phyloP scores from a whole-genome alignment of 2,888 invertebrate species.

The Arrhopalites spinosus region DNA sequence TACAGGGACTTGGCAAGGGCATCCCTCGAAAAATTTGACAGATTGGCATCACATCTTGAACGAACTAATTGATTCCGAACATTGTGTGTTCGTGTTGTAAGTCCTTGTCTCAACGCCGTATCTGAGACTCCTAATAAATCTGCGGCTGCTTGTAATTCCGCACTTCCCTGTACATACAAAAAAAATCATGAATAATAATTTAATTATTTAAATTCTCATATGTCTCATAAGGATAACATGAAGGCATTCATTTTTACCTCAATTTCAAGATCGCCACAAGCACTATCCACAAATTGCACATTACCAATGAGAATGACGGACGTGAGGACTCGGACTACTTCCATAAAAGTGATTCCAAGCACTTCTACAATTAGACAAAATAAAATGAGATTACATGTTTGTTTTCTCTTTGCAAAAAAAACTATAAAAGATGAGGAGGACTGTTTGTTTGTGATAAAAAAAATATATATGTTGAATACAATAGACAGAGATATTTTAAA shows the following conservation, averaged over 20 bases:
- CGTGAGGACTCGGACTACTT: conserved; percentile 88
- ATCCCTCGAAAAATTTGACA: conserved; percentile 87
- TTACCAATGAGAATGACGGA: conserved; percentile 90
- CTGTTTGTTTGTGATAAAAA: too few species aligned
- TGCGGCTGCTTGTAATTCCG: conserved; percentile 84
- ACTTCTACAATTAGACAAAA: conserved; percentile 63
- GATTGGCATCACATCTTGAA: conserved; percentile 80
- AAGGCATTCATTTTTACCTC: conserved; percentile 12
- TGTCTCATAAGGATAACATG: too few species aligned
- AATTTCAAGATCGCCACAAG: conserved; percentile 60
- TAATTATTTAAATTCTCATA: too few species aligned
- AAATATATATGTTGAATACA: too few species aligned
- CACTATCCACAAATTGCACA: conserved; percentile 78
- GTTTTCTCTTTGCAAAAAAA: too few species aligned
- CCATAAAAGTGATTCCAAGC: conserved; percentile 90
- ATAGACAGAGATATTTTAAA: too few species aligned
- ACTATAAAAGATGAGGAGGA: too few species aligned
- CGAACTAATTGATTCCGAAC: conserved; percentile 78
- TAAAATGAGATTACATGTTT: background rate
- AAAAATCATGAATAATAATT: background rate
- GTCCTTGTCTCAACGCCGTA: conserved; percentile 75
- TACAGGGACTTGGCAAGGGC: conserved; percentile 89
- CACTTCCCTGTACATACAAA: conserved; percentile 66
- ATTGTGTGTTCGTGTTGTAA: conserved; percentile 80
- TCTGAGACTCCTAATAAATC: conserved; percentile 79